A percentile compares a stretch with the other conserved stretches of the same genome.
Evolutionary conservation across 2,113 vertebrate genomes (phyloP).

Genomic region (Larimichthys polyactis): DNA sequence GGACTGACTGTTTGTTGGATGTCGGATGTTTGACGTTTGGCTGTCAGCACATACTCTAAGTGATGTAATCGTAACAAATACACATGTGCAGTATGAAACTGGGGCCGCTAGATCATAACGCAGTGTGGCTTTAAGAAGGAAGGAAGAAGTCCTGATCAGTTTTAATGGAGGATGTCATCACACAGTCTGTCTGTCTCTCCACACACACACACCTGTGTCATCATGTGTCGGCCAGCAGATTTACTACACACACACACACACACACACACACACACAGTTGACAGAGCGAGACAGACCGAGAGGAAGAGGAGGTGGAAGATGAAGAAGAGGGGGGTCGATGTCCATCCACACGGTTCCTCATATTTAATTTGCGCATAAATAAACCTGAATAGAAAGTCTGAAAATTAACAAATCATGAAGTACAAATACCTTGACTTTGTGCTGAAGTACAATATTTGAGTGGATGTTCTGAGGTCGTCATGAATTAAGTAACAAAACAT

Average conservation of each 20-base stretch:
- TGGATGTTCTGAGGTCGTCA: too few relatives aligned
- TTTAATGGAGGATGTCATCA: conserved; percentile 10
- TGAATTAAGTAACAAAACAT: too few relatives aligned
- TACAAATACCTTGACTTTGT: too few relatives aligned
- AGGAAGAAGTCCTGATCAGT: background rate
- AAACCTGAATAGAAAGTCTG: background rate
- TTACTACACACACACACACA: conserved; percentile 7
- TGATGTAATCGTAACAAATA: too few relatives aligned
- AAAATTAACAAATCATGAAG: too few relatives aligned
- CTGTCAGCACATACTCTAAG: too few relatives aligned
- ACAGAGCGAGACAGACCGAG: conserved; percentile 13
- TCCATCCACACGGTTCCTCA: background rate
- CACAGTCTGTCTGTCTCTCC: background rate
- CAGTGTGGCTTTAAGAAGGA: background rate
- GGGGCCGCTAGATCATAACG: too few relatives aligned
- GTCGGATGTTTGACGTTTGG: too few relatives aligned
- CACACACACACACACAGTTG: conserved; percentile 10
- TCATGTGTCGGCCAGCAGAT: conserved; percentile 7
- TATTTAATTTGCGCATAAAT: background rate
- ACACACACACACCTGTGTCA: conserved; percentile 24
- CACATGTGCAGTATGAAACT: too few relatives aligned
- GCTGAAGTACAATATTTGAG: too few relatives aligned
- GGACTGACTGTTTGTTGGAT: too few relatives aligned
- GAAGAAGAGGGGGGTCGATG: background rate
- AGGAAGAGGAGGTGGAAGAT: background rate